Evolutionary conservation across 1,140 invertebrate species (phyloP), one percentile per base, ranked within the genome.

Genomic region (Brachystomella parvula): DNA sequence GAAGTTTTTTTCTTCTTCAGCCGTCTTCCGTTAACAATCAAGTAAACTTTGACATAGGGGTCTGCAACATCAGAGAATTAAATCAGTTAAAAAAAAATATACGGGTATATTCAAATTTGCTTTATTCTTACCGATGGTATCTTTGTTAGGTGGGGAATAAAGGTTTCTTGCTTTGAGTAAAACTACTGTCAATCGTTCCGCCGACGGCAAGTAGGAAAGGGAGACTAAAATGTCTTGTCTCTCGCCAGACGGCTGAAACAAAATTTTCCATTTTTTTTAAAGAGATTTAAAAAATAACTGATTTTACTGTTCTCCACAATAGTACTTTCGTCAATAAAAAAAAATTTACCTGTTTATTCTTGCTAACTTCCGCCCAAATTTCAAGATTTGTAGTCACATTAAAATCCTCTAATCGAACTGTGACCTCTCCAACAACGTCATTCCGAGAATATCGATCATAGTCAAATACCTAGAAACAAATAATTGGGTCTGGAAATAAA

Each of bases 1-100:
- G 89, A 89, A 2, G 88, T 89, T 76, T 89, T 90, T 75, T 92
- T 94, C 83, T 95, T 95, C 79, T 96, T 96, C n/a, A 87, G 83
- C 63, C 84, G 82, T 74, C 87, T 90, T 28, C 90, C 90, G 72
- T 90, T 91, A 64, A 90, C 87, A 53, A 94, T 80, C 19, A 94
- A 78, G 77, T 90, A 92, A 35, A 94, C 89, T 81, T 96, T 96
- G 1, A 94, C 92, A 76, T 89, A 94, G 2, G 92, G 90, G 82
- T 94, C 91, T 82, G 79, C 66, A 78, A 79, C 71, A 21, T 64
- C 32, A 53, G 47, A 3, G 47, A 56, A 21, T 47, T 47, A 29
- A 19, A 61, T 9, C 26, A 31, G 30, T n/a, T 47, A 9, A 63
- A 21, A 47, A 47, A 63, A 49, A 9, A 39, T 26, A 28, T 9